Evolutionary conservation across 2,888 invertebrate genomes (phyloP).

Genomic region (Ypsolopha scabrella): DNA sequence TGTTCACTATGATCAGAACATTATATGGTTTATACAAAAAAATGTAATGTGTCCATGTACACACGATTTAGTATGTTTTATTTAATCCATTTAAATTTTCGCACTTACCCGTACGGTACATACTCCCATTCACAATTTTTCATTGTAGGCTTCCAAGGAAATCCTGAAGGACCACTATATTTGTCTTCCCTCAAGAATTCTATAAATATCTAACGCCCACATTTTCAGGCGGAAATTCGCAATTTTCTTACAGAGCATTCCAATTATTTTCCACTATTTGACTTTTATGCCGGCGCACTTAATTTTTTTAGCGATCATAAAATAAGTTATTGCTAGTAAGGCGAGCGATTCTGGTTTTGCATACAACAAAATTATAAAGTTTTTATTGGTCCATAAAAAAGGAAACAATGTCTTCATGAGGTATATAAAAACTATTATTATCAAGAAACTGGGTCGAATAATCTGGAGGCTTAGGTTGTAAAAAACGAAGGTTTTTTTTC

Average conservation of each 20-base stretch:
- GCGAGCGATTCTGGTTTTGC: slow-evolving; percentile 1
- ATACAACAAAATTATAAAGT: slow-evolving; percentile 9
- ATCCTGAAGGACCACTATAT: no score
- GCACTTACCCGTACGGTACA: not conserved
- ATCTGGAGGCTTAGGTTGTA: not conserved
- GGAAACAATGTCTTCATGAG: slow-evolving; percentile 6
- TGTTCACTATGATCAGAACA: no score
- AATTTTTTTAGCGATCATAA: not conserved
- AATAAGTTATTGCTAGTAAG: not conserved
- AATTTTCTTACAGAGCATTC: no score
- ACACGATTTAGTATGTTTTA: no score
- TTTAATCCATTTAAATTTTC: not conserved
- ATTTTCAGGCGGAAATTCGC: no score
- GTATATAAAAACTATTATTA: slow-evolving; percentile 4
- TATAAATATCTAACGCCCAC: no score
- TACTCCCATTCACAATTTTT: not conserved
- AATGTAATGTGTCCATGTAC: no score
- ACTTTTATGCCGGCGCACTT: not conserved
- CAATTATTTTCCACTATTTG: no score
- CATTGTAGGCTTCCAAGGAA: no score
- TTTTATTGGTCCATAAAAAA: slow-evolving; percentile 8
- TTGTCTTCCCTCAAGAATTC: no score
- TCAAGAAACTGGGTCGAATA: slow-evolving; percentile 7
- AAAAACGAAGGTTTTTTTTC: slow-evolving; percentile 4
- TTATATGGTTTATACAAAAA: no score